A percentile compares a stretch with the other conserved stretches of the same genome.
Evolutionary conservation across 2,888 invertebrate species (phyloP).

Genomic region (Pseudococcus viburni): DNA sequence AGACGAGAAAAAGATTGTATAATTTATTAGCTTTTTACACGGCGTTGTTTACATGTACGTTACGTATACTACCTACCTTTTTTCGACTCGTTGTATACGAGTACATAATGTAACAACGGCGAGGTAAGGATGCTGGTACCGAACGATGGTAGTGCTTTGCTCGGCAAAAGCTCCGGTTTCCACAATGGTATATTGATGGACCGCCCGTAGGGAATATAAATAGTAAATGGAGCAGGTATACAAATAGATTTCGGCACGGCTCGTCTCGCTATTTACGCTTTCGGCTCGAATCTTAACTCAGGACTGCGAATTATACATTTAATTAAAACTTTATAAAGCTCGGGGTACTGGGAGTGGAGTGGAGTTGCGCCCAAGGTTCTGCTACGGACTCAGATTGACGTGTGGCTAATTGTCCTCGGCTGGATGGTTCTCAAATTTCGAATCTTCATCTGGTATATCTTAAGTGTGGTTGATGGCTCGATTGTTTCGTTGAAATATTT

Average conservation of each 20-base stretch:
- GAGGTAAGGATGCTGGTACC: no score
- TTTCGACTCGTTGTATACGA: not conserved
- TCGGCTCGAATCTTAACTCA: not conserved
- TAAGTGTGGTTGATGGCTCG: no score
- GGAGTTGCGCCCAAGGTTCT: not conserved
- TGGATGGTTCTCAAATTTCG: no score
- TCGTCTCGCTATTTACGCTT: not conserved
- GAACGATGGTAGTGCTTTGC: no score
- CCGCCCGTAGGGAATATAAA: not conserved
- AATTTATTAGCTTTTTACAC: not conserved
- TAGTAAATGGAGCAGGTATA: not conserved
- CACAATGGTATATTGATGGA: not conserved
- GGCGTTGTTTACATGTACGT: not conserved
- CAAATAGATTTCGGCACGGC: not conserved
- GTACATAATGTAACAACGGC: no score
- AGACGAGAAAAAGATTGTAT: not conserved
- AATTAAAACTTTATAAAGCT: not conserved
- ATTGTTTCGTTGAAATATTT: no score
- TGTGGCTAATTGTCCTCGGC: no score
- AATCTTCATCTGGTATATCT: no score
- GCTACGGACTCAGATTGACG: no score
- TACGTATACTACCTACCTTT: not conserved
- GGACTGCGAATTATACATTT: not conserved
- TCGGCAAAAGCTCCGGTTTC: not conserved
- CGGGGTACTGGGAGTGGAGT: not conserved